phyloP scores from a whole-genome alignment of 2,113 vertebrate species.

The Thalassoma bifasciatum region DNA sequence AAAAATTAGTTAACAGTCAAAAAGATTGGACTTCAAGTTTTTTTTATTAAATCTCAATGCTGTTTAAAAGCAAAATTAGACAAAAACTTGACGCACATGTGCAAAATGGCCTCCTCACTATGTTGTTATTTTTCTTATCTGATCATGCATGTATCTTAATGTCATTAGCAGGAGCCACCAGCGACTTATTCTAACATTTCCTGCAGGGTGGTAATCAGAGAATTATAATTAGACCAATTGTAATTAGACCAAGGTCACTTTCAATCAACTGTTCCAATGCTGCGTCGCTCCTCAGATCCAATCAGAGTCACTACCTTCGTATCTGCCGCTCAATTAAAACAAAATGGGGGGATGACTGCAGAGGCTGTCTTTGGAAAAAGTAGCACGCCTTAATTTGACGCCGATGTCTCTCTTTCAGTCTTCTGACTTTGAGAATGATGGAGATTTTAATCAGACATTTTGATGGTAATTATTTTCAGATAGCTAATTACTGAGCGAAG shows the following conservation, averaged over 20 bases:
- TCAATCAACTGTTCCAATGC: slow-evolving; percentile 68
- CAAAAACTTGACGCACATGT: slow-evolving; percentile 24
- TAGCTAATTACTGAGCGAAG: slow-evolving; percentile 69
- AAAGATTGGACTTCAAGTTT: not conserved
- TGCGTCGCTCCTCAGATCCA: slow-evolving; percentile 51
- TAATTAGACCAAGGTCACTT: slow-evolving; percentile 79
- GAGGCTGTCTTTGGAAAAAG: slow-evolving; percentile 34
- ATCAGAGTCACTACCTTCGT: slow-evolving; percentile 57
- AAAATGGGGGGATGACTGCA: slow-evolving; percentile 49
- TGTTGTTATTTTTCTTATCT: slow-evolving; percentile 23
- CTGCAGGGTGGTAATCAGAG: slow-evolving; percentile 69
- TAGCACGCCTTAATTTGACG: slow-evolving; percentile 43
- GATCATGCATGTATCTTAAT: slow-evolving; percentile 36
- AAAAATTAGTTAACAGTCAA: not conserved
- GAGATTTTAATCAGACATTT: slow-evolving; percentile 75
- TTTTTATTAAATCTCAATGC: not conserved
- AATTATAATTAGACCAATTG: slow-evolving; percentile 74
- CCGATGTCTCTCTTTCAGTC: slow-evolving; percentile 42
- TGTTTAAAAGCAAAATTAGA: slow-evolving; percentile 5
- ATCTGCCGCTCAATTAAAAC: slow-evolving; percentile 67
- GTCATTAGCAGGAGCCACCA: slow-evolving; percentile 43
- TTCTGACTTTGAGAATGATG: slow-evolving; percentile 67
- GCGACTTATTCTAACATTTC: slow-evolving; percentile 57
- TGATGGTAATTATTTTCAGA: slow-evolving; percentile 74
- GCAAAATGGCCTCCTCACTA: slow-evolving; percentile 8